Evolutionary conservation across 2,888 invertebrate genomes (phyloP), one percentile per base, ranked within the genome.

Genomic region (Thereva unica): DNA sequence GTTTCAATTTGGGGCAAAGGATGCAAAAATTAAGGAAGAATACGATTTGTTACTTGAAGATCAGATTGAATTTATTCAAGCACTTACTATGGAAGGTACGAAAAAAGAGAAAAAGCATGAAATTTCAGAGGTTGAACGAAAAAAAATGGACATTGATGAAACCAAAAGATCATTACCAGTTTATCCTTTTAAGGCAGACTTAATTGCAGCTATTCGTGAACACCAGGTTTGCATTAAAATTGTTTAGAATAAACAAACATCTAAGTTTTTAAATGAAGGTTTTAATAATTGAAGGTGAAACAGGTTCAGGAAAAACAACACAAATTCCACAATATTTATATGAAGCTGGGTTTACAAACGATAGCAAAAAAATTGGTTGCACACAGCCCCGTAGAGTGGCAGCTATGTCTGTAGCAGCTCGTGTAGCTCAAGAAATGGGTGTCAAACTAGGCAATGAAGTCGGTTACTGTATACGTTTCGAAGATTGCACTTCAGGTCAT

Each of bases 321-420:
- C 98, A 99, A 84, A 94, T 99, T 73, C 98, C 98, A 0, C 98
- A 99, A 80, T 98, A 98, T 82, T 84, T 99, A 7, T 89, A 96
- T 78, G 97, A 99, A 77, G 92, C 96, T 54, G 98, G 94, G 3
- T 95, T 91, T 75, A 91, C 92, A 1, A 82, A 86, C 59, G 89
- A 90, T 76, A 89, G 87, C 44, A 94, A 93, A 83, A 90, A 91
- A 80, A 93, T 98, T 75, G 98, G 97, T 1, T 99, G 98, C 77
- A 99, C 98, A 0, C 97, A 97, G 79, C 98, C 99, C 0, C 84
- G 98, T 71, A 85, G 99, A 79, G 99, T 99, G 2, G 99, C 99
- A 34, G 97, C 99, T 3, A 99, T 99, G 99, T 96, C 96, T n/a
- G 99, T 99, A 34, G 95, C 99, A 23, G 92, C 97, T 4, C 87